A percentile compares a stretch with the other conserved stretches of the same genome.
phyloP scores from a whole-genome alignment of 2,888 invertebrate species.

The Archaeoteleia sp. region DNA sequence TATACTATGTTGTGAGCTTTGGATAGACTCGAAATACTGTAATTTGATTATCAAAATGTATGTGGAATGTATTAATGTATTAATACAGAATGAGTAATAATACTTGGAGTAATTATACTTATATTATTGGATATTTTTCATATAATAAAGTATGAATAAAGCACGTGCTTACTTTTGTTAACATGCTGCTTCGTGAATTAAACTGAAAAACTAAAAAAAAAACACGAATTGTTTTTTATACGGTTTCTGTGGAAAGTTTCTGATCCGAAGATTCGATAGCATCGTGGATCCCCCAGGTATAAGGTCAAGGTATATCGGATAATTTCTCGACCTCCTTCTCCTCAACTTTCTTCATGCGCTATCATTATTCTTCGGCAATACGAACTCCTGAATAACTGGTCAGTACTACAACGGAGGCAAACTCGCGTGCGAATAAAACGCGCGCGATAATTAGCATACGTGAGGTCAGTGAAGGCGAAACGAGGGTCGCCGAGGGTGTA shows the following conservation, averaged over 20 bases:
- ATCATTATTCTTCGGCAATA: constrained; percentile 43
- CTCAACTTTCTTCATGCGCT: constrained; percentile 29
- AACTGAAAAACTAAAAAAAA: too few relatives aligned
- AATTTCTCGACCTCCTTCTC: constrained; percentile 35
- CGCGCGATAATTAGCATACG: constrained; percentile 69
- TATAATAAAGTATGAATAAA: too few relatives aligned
- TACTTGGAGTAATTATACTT: too few relatives aligned
- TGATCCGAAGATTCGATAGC: constrained; percentile 29
- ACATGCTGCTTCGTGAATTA: too few relatives aligned
- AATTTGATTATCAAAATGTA: too few relatives aligned
- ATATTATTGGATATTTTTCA: too few relatives aligned
- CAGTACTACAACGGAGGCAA: constrained; percentile 27
- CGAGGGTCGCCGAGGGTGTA: constrained; percentile 28
- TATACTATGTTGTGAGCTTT: too few relatives aligned
- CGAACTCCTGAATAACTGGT: constrained; percentile 29
- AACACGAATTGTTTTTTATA: not conserved
- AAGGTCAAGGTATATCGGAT: constrained; percentile 49
- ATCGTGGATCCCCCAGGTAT: constrained; percentile 16
- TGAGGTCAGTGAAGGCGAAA: constrained; percentile 61
- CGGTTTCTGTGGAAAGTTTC: constrained; percentile 13
- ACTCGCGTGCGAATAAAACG: constrained; percentile 71
- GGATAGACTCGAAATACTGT: too few relatives aligned
- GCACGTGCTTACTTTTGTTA: not conserved
- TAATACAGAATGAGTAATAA: too few relatives aligned
- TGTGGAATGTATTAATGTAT: too few relatives aligned